Percentiles rank a stretch among this genome's conserved stretches.
These are phyloP conservation scores for Corydoras maculifer DNA, from an alignment of 2,113 vertebrate genomes.

Conservation along the genomic window DNA sequence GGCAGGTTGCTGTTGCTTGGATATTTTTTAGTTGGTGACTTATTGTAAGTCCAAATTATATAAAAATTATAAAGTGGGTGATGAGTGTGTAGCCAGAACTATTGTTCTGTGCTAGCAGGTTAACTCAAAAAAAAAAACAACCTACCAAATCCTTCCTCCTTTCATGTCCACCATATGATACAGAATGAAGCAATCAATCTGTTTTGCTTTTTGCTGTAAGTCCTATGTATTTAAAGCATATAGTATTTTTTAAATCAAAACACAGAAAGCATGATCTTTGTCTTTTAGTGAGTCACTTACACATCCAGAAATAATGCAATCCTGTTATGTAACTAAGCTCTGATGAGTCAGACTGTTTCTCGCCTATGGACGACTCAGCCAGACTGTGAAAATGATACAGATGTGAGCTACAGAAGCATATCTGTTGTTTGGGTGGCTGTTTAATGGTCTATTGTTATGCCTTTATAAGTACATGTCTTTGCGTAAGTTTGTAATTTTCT, in stretches of 20 bases:
- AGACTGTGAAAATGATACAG: conserved; percentile 29
- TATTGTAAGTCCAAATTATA: no score
- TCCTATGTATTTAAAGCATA: neutral
- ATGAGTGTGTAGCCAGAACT: neutral
- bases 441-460: no score
- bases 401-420: neutral
- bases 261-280: neutral
- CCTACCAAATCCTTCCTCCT: neutral
- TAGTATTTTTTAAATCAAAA: neutral
- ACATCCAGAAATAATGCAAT: conserved; percentile 30
- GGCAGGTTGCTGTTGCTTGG: no score
- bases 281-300: conserved; percentile 13
- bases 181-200: no score
- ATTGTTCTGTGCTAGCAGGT: no score
- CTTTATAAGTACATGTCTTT: no score
- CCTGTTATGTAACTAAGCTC: conserved; percentile 53
- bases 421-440: neutral
- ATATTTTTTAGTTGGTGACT: no score
- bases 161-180: neutral
- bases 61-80: no score
- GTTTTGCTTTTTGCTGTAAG: neutral
- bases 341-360: conserved; percentile 23
- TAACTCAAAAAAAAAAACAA: neutral
- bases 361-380: neutral
- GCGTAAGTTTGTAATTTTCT: neutral